These are phyloP conservation scores for Lottia gigantea DNA, from an alignment of 2,888 invertebrate genomes.

Conservation along the genomic window DNA sequence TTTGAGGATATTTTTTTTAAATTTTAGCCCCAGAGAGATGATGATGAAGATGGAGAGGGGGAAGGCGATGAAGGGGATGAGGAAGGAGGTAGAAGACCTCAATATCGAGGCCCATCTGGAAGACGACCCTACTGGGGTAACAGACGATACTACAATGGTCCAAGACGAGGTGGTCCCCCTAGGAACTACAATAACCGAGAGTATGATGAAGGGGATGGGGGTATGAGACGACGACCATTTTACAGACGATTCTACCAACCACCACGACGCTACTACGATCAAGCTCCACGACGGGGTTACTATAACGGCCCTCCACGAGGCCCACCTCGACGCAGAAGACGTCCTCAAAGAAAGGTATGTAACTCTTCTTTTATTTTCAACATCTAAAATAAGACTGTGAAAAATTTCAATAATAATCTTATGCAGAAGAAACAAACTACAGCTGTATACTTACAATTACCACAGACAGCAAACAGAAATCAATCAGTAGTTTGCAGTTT, in stretches of 20 bases:
- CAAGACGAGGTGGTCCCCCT: slow-evolving; percentile 28
- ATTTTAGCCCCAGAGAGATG: slow-evolving; percentile 66
- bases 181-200: slow-evolving; percentile 16
- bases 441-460: no score
- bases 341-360: slow-evolving; percentile 15
- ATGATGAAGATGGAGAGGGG: slow-evolving; percentile 67
- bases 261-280: slow-evolving; percentile 43
- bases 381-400: no score
- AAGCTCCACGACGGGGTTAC: slow-evolving; percentile 36
- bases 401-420: no score
- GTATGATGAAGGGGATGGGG: slow-evolving; percentile 27
- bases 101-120: slow-evolving; percentile 34
- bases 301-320: slow-evolving; percentile 30
- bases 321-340: slow-evolving; percentile 29
- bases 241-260: slow-evolving; percentile 54
- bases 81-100: slow-evolving; percentile 36
- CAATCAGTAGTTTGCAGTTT: no score
- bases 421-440: no score
- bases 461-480: no score
- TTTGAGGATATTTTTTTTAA: no score
- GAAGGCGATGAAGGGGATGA: slow-evolving; percentile 66
- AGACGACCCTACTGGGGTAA: slow-evolving; percentile 39
- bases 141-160: slow-evolving; percentile 37
- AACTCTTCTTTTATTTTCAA: no score
- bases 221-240: slow-evolving; percentile 50